Evolutionary conservation across 2,888 invertebrate species (phyloP).

Genomic region (Scrobipalpa atriplicella): DNA sequence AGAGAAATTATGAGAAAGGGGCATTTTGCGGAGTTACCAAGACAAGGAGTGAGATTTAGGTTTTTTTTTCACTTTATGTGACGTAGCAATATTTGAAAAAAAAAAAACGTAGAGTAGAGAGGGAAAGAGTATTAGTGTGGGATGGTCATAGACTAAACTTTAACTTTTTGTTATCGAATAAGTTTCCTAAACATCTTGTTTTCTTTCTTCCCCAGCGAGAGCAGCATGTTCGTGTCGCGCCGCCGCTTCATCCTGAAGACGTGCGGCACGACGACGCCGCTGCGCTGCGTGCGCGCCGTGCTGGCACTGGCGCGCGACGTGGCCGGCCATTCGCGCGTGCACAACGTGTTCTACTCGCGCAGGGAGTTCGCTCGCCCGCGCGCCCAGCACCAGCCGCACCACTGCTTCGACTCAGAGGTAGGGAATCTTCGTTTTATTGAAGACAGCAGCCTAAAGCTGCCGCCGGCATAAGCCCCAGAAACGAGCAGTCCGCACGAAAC

Average conservation of each 20-base stretch:
- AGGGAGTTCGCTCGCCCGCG: slow-evolving; percentile 96
- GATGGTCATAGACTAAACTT: too few relatives aligned
- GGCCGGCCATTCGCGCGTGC: slow-evolving; percentile 93
- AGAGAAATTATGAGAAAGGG: too few relatives aligned
- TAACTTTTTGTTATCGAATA: not conserved
- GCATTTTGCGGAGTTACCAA: too few relatives aligned
- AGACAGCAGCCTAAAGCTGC: not conserved
- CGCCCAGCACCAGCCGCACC: slow-evolving; percentile 91
- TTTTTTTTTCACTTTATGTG: too few relatives aligned
- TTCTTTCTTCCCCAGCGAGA: slow-evolving; percentile 88
- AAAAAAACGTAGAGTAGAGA: too few relatives aligned
- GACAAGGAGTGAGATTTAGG: too few relatives aligned
- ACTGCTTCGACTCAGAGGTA: slow-evolving; percentile 93
- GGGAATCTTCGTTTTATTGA: slow-evolving; percentile 31
- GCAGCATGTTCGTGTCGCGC: slow-evolving; percentile 98
- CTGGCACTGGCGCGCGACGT: slow-evolving; percentile 92
- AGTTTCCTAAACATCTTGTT: not conserved
- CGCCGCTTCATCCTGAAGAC: slow-evolving; percentile 98
- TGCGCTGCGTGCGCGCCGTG: slow-evolving; percentile 94
- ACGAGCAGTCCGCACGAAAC: too few relatives aligned
- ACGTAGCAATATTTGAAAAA: too few relatives aligned
- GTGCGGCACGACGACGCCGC: slow-evolving; percentile 99
- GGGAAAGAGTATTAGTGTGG: too few relatives aligned
- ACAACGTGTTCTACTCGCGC: slow-evolving; percentile 98
- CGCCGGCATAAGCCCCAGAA: too few relatives aligned